Base-by-base conservation (phyloP, 2,113 vertebrate species). In the Eurypyga helias region DNA sequence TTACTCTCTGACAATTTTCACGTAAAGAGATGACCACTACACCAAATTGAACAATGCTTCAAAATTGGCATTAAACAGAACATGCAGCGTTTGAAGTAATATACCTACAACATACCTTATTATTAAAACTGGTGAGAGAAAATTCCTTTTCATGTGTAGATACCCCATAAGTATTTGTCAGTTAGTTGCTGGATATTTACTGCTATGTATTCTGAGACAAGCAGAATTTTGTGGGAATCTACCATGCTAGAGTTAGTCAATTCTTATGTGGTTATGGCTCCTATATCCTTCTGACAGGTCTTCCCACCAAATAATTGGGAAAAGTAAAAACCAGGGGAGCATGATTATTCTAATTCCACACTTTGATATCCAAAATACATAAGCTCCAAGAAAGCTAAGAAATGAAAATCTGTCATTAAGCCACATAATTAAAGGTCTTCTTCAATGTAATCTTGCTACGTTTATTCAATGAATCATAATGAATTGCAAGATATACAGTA, bases 381-480 rank as follows among this genome's bases (percentile, higher is more conserved):
- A 51, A 60, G 34, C 20, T 88, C 21, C 34, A 86, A 33, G 11
- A 75, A 81, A 70, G 13, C 34, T 90, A 73, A 54, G 45, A 62
- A 83, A 93, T 80, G 31, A 10, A 89, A 67, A 67, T 93, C 33
- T 90, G 24, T 49, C 52, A 65, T 85, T 78, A 87, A 90, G 52
- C 9, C 81, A 85, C 33, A 69, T 84, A 89, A 84, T 62, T 91
- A 69, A 90, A 88, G 33, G 36, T 89, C 36, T 11, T 76, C 70
- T 94, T 89, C 71, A 86, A 33, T 43, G 86, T 21, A 77, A 21
- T 90, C 75, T 86, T 95, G 21, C 80, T 89, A n/a, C 34, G 33
- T 96, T 96, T 96, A 90, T 95, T 93, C 67, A 89, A 25, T 36
- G 51, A 78, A 90, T 75, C 17, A 20, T 34, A 94, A 83, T 51